Conservation (phyloP, 2,888 invertebrate genomes). For the Cheiracanthium punctorium region DNA sequence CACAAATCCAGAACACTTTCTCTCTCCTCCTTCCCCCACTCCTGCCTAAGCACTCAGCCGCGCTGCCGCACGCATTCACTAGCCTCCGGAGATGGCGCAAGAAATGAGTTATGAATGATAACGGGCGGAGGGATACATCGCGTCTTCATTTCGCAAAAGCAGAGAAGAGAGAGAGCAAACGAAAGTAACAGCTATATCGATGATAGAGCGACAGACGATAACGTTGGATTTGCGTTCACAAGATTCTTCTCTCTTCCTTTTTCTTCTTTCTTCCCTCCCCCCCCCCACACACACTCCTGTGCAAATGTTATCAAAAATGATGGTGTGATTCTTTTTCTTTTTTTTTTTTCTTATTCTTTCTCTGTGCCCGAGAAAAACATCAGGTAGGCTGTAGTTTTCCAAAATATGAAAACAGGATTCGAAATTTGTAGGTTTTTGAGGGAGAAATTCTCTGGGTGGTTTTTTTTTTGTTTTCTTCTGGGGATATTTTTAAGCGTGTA, state of each 20-base stretch:
- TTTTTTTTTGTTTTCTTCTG: too few species aligned
- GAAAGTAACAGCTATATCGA: constrained; percentile 39
- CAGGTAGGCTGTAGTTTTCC: background rate
- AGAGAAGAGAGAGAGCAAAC: constrained; percentile 2
- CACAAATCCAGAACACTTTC: constrained; percentile 13
- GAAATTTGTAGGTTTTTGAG: background rate
- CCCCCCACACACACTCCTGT: too few species aligned
- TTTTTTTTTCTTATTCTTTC: background rate
- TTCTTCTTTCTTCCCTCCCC: constrained; percentile 23
- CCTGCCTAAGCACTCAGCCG: constrained; percentile 40
- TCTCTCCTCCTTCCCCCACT: too few species aligned
- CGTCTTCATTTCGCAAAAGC: constrained; percentile 51
- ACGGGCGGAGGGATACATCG: constrained; percentile 50
- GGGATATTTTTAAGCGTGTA: too few species aligned
- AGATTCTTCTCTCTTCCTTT: constrained; percentile 6
- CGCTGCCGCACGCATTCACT: constrained; percentile 17
- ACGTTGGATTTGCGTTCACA: constrained; percentile 27
- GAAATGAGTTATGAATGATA: constrained; percentile 66
- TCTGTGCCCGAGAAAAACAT: background rate
- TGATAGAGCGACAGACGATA: constrained; percentile 58
- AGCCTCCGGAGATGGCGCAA: constrained; percentile 54
- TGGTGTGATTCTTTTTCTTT: background rate
- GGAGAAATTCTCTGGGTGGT: too few species aligned
- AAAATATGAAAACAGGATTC: background rate
- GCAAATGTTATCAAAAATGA: constrained; percentile 57